Base-by-base conservation (phyloP, 2,888 invertebrate genomes). In the Drosophila paucipuncta region DNA sequence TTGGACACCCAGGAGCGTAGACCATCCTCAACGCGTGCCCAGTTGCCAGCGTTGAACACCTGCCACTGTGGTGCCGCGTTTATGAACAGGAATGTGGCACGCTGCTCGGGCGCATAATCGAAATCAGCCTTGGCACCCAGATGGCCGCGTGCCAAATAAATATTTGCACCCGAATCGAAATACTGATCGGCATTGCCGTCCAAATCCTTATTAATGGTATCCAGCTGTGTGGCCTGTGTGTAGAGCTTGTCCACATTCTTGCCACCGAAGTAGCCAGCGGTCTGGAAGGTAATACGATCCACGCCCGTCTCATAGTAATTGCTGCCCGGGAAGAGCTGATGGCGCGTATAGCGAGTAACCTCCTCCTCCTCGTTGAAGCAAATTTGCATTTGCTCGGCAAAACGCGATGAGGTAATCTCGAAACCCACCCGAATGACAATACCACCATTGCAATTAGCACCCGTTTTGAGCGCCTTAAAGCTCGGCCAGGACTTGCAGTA, bases 31-130 rank as follows among this genome's bases (percentile, higher is more conserved):
- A 95, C 91, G 0, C 91, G 85, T 3, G 94, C 93, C 95, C 95
- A 96, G 83, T 95, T 95, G 35, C 94, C 94, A 1, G 93, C 94
- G 83, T 96, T 96, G 83, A 95, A 95, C 1, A 93, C 93, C 82
- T 94, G 94, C 95, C 95, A 95, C 71, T 95, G 95, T 0, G 95
- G 95, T 0, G 94, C 94, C 0, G 92, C 94, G 80, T 95, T 95
- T 10, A 95, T 92, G 80, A 94, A 95, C 71, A 94, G 94, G 91
- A 94, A 95, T 1, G 95, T 94, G 2, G 94, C 94, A 28, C 93
- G 92, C 75, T 95, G 95, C 74, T 94, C 94, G 1, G 92, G 83
- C 1, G 92, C 94, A 77, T 94, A 95, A 13, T 94, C 92, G 62
- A 94, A 94, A 88, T 95, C 95, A 0, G 93, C 93, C 80, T 94